phyloP scores from a whole-genome alignment of 53 echinoderm and acorn worm species.

The Mesocentrotus franciscanus region DNA sequence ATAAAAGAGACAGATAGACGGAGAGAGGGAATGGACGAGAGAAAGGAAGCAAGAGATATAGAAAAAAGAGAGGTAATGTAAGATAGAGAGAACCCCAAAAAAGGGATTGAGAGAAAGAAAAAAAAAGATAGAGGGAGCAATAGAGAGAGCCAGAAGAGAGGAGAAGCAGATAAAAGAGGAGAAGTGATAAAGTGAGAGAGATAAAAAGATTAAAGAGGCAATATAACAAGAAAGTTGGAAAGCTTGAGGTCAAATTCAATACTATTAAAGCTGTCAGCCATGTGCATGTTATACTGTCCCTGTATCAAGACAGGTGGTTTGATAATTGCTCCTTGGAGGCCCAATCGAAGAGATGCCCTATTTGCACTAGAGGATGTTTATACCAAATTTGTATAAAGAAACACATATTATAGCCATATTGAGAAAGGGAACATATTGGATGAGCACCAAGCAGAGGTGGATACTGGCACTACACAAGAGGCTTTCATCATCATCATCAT shows the following conservation, averaged over 20 bases:
- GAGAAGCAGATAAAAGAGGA: not conserved
- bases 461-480: no score
- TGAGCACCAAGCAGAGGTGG: no score
- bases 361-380: not conserved
- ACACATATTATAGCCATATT: not conserved
- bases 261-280: conserved; percentile 28
- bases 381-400: not conserved
- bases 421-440: not conserved
- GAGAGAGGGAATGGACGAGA: not conserved
- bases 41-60: not conserved
- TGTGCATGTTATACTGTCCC: not conserved
- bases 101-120: not conserved
- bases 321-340: conserved; percentile 44
- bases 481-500: not conserved
- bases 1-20: not conserved
- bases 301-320: not conserved
- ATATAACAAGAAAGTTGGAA: conserved; percentile 24
- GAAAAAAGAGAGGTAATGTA: not conserved
- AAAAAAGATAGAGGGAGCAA: not conserved
- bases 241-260: conserved; percentile 3
- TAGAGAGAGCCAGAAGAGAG: not conserved
- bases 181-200: not conserved
- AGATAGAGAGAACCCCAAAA: not conserved
- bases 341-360: not conserved
- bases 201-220: not conserved